A percentile compares a stretch with the other conserved stretches of the same genome.
phyloP scores from a whole-genome alignment of 1,140 invertebrate genomes.

The Chionoecetes opilio region DNA sequence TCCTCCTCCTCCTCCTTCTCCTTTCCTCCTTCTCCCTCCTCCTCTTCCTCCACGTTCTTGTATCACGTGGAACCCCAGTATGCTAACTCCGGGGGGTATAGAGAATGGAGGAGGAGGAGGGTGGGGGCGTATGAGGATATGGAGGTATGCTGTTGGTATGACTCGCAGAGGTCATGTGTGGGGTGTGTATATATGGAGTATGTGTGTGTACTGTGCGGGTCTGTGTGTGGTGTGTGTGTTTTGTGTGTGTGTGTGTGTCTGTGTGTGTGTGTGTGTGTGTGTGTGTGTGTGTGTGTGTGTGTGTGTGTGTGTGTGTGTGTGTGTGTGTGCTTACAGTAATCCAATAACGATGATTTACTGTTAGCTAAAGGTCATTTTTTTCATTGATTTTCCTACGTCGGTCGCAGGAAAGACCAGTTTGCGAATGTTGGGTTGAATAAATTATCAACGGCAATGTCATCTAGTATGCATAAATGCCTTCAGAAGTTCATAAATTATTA shows the following conservation, averaged over 20 bases:
- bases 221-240: background rate
- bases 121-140: background rate
- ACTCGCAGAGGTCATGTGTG: too few relatives aligned
- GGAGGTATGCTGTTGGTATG: background rate
- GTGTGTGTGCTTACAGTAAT: background rate
- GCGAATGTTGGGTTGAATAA: background rate
- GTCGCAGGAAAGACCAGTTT: background rate
- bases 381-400: background rate
- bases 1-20: background rate
- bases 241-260: too few relatives aligned
- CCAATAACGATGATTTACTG: constrained; percentile 20
- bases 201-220: background rate
- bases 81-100: background rate
- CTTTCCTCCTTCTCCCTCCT: background rate
- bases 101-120: background rate
- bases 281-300: background rate
- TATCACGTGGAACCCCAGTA: background rate
- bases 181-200: background rate
- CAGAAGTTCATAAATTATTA: background rate
- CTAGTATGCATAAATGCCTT: background rate
- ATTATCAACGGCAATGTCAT: background rate
- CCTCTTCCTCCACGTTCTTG: background rate
- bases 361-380: background rate
- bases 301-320: constrained; percentile 23
- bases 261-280: too few relatives aligned